These are phyloP conservation scores for Sebastes trivittatus DNA, from an alignment of 2,797 vertebrate species.

Conservation along the genomic window DNA sequence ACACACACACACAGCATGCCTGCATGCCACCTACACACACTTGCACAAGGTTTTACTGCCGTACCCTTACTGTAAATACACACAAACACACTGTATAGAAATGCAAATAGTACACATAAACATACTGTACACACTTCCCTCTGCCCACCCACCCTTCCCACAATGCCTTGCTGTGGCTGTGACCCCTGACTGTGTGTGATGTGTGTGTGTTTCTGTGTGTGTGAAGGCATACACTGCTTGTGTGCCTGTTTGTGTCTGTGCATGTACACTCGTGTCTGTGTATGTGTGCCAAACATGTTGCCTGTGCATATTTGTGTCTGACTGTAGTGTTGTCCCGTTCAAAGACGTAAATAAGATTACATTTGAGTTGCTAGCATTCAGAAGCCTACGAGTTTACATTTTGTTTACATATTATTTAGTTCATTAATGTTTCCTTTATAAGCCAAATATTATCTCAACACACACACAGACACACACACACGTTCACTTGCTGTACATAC, in stretches of 20 bases:
- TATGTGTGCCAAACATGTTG: slow-evolving; percentile 47
- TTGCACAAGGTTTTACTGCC: slow-evolving; percentile 43
- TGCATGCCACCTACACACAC: slow-evolving; percentile 33
- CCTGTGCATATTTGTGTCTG: slow-evolving; percentile 19
- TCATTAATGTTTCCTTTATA: slow-evolving; percentile 12
- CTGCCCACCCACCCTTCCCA: slow-evolving; percentile 10
- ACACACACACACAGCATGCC: slow-evolving; percentile 15
- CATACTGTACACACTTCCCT: slow-evolving; percentile 3
- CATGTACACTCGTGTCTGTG: slow-evolving; percentile 17
- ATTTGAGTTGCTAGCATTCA: slow-evolving; percentile 15
- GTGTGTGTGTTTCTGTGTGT: slow-evolving; percentile 4
- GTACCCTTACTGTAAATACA: slow-evolving; percentile 20
- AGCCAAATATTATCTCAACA: slow-evolving; percentile 41
- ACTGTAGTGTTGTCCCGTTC: slow-evolving; percentile 15
- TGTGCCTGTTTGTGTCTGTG: slow-evolving; percentile 35
- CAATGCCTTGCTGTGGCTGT: slow-evolving; percentile 66
- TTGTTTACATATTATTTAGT: slow-evolving; percentile 53
- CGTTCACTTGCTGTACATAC: slow-evolving; percentile 27
- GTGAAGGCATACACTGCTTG: slow-evolving; percentile 19
- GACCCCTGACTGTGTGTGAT: neutral
- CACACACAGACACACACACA: neutral
- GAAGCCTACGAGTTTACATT: slow-evolving; percentile 55
- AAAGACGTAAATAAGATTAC: slow-evolving; percentile 42
- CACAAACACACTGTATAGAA: slow-evolving; percentile 18
- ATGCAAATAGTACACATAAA: slow-evolving; percentile 16